Evolutionary conservation across 2,797 vertebrate genomes (phyloP).

Genomic region (Rhodeus uyekii): DNA sequence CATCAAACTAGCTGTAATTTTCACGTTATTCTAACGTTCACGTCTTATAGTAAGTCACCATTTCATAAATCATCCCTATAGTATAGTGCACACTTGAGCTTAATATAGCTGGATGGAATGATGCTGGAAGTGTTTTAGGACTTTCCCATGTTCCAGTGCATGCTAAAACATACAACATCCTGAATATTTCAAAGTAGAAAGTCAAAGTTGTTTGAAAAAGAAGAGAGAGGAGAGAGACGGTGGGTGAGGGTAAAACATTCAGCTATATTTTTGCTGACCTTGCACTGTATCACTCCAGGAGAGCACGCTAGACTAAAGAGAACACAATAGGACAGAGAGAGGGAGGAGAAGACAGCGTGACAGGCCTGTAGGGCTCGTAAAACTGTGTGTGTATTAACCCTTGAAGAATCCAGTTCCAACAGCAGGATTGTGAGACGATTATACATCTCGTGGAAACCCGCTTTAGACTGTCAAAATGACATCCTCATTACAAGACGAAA

Average conservation of each 20-base stretch:
- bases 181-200: not conserved
- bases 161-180: not conserved
- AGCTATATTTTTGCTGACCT: conserved; percentile 37
- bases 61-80: not conserved
- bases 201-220: not conserved
- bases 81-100: not conserved
- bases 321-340: not conserved
- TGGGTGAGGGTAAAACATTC: not conserved
- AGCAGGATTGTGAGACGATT: too few species aligned
- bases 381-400: not conserved
- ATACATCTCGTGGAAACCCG: too few species aligned
- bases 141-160: not conserved
- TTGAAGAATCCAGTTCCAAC: not conserved
- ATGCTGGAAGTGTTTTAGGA: not conserved
- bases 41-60: not conserved
- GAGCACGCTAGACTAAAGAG: not conserved
- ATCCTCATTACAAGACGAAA: not conserved
- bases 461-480: too few species aligned
- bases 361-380: not conserved
- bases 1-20: not conserved
- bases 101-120: not conserved
- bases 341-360: not conserved
- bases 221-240: not conserved
- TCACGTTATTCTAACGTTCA: not conserved
- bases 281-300: not conserved